Percentiles rank a stretch among this genome's conserved stretches.
Evolutionary conservation across 1,140 invertebrate species (phyloP).

Genomic region (Drosophila suzukii): DNA sequence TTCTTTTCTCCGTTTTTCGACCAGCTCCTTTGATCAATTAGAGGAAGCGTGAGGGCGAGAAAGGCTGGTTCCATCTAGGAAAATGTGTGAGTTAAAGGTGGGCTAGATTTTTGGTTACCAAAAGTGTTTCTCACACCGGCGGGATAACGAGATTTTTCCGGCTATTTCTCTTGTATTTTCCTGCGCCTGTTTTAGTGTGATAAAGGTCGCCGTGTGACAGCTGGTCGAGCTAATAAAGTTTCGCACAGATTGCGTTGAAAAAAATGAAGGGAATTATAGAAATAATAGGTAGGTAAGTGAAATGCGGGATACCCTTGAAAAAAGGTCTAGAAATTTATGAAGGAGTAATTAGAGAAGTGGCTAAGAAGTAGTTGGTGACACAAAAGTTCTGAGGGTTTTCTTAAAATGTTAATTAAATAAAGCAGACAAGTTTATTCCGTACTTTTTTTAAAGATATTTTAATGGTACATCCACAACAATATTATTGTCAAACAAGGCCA

Average conservation of each 20-base stretch:
- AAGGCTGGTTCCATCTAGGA: constrained; percentile 7
- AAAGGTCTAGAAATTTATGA: neutral
- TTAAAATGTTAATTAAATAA: neutral
- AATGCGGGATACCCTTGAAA: constrained; percentile 10
- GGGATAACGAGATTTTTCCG: constrained; percentile 65
- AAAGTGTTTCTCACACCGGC: constrained; percentile 17
- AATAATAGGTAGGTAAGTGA: neutral
- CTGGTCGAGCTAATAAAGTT: constrained; percentile 64
- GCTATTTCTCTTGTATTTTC: constrained; percentile 18
- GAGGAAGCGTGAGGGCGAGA: constrained; percentile 1
- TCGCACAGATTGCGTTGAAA: constrained; percentile 41
- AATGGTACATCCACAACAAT: too few relatives aligned
- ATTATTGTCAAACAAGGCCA: too few relatives aligned
- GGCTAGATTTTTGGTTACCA: constrained; percentile 5
- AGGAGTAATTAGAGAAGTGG: neutral
- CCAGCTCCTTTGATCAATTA: constrained; percentile 69
- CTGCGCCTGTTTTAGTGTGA: constrained; percentile 50
- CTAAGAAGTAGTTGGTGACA: neutral
- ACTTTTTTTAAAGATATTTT: neutral
- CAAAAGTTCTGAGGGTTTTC: neutral
- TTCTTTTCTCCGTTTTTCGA: constrained; percentile 28
- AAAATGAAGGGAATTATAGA: neutral
- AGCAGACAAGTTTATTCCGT: neutral
- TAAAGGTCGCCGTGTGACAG: constrained; percentile 70
- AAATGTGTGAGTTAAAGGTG: constrained; percentile 4